Evolutionary conservation across 1,140 invertebrate genomes (phyloP), one percentile per base, ranked within the genome.

Genomic region (Saccostrea glomerata): DNA sequence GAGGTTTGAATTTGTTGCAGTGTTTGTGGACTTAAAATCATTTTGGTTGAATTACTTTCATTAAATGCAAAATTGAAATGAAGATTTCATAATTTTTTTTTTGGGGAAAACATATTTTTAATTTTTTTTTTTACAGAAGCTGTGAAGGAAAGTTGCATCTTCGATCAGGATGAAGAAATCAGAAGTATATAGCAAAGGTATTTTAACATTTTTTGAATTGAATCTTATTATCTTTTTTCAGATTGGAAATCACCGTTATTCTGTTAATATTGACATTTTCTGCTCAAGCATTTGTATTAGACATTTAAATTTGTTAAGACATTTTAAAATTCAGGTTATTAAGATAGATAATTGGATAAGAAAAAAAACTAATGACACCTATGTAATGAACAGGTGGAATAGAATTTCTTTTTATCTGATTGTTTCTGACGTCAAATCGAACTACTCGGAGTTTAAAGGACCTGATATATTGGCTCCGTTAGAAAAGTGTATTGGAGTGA

Each of bases 401-500:
- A 77, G 30, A 77, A 36, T 77, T 77, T 77, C 70, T 2, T 30
- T 73, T 77, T 77, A 77, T 77, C 70, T 12, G 7, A 73, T 73
- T 25, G n/a, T 12, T 77, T 36, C 25, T 77, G 70, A 77, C 70
- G 70, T 77, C 70, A 77, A 30, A 36, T 23, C 12, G 4, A 47
- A 77, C 70, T 36, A 13, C 25, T 36, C 11, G 25, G 70, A 25
- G 70, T 77, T 77, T 77, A 77, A 77, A 30, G 11, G 13, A 30
- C 25, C 13, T 66, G 23, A 66, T 66, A 66, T 66, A 66, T 77
- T 77, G 70, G 70, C 70, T 30, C 23, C 25, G 25, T 77, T 23
- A 36, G 30, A 77, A 77, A 77, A 77, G 70, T 77, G 70, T 30
- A 77, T 77, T 40, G 70, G 30, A 77, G 25, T 25, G 70, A 77